phyloP scores from a whole-genome alignment of 2,797 vertebrate genomes.

The Okamejei kenojei region DNA sequence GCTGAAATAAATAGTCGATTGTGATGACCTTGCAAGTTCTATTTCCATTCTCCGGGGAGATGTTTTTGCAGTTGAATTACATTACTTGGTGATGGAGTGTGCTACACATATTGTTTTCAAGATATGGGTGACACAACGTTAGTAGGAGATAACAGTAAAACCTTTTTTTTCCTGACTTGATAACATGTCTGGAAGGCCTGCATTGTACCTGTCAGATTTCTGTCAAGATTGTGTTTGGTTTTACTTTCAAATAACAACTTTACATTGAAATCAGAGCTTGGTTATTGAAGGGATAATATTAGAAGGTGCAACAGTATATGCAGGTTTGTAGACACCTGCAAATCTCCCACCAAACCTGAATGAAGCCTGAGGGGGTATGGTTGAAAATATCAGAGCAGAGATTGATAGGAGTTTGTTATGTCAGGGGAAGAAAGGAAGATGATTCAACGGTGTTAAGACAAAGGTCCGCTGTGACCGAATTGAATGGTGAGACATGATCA shows the following conservation, averaged over 20 bases:
- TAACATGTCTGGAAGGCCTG: background rate
- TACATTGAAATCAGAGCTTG: too few relatives aligned
- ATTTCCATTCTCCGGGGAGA: background rate
- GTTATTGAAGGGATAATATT: too few relatives aligned
- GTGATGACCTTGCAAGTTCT: background rate
- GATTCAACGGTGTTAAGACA: background rate
- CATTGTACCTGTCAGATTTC: background rate
- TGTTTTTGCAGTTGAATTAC: background rate
- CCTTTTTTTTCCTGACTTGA: background rate
- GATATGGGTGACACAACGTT: too few relatives aligned
- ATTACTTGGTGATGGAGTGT: background rate
- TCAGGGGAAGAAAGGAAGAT: background rate
- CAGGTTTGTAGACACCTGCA: too few relatives aligned
- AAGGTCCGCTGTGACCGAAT: background rate
- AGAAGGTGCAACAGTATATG: too few relatives aligned
- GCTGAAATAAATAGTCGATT: background rate
- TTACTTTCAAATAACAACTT: background rate
- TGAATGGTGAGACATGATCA: background rate
- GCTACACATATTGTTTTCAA: background rate
- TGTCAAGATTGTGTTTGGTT: background rate
- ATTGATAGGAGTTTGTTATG: background rate
- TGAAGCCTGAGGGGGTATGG: background rate
- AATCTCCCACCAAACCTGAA: too few relatives aligned
- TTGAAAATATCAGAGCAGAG: background rate
- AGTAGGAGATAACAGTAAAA: background rate